Base-by-base conservation (phyloP, 2,888 invertebrate species). In the Dioctria linearis region DNA sequence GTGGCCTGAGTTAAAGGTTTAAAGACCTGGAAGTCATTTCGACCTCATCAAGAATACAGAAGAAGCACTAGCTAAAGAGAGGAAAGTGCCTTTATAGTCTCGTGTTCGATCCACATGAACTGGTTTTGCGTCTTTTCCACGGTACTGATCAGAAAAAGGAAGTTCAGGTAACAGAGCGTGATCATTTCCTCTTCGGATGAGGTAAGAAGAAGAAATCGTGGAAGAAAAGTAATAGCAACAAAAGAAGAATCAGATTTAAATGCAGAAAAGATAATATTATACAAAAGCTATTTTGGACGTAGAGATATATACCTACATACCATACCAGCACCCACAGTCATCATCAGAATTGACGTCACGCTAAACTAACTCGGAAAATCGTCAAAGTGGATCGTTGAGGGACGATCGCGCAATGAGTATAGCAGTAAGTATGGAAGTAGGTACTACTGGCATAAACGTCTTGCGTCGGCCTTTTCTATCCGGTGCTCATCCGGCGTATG, bases 121-220 rank as follows among this genome's bases (percentile, higher is more conserved):
- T 79, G 67, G 79, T 67, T 79, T 79, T 79, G 66, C 82, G 82
- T 83, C 83, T 84, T 84, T 83, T 84, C 84, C 84, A 83, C 84
- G 81, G 83, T 83, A 81, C 73, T 84, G 84, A 82, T 83, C 84
- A 84, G 84, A 84, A 84, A 84, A 84, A 84, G 84, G 84, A 84
- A 84, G 84, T 84, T 82, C 81, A 83, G 82, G 76, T 82, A 84
- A 83, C 83, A 82, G 82, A 84, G 84, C 84, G 83, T 84, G 83
- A 84, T 84, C 83, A 82, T 83, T 84, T 84, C 83, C 84, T 84
- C 83, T 81, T 78, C 79, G 66, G 65, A 80, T 81, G 81, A 80
- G 78, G 80, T 57, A 80, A 78, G 80, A 82, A 82, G 81, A 83
- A 82, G 63, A 57, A 63, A 63, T 76, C 76, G 49, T 76, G 49